These are phyloP conservation scores for Sebastolobus altivelis DNA, from an alignment of 2,797 vertebrate species.

Conservation along the genomic window DNA sequence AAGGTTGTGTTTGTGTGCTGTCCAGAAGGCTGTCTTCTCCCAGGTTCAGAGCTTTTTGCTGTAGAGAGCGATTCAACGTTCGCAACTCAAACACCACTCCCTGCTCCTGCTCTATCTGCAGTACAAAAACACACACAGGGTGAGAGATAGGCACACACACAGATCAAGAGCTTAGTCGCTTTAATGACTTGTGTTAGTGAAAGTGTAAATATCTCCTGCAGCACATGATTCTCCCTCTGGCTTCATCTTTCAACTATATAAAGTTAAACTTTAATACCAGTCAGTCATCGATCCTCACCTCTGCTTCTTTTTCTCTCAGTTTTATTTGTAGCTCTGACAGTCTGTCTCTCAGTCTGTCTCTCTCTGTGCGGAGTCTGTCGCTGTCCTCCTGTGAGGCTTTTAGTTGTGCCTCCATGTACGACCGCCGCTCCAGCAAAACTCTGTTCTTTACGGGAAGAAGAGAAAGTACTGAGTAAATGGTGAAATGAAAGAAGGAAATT, in stretches of 20 bases:
- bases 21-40: slow-evolving; percentile 82
- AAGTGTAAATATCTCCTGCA: slow-evolving; percentile 4
- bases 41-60: slow-evolving; percentile 79
- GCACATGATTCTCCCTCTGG: background rate
- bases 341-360: slow-evolving; percentile 76
- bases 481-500: background rate
- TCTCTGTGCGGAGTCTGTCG: slow-evolving; percentile 75
- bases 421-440: slow-evolving; percentile 79
- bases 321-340: slow-evolving; percentile 75
- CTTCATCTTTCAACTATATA: background rate
- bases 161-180: slow-evolving; percentile 9
- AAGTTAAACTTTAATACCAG: background rate
- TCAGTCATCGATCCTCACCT: slow-evolving; percentile 75
- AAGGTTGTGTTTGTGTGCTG: slow-evolving; percentile 68
- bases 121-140: slow-evolving; percentile 37
- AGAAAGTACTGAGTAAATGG: background rate
- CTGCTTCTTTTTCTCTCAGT: slow-evolving; percentile 81
- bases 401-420: slow-evolving; percentile 76
- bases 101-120: slow-evolving; percentile 87
- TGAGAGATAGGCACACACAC: slow-evolving; percentile 11
- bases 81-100: slow-evolving; percentile 86
- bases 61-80: slow-evolving; percentile 83
- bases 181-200: slow-evolving; percentile 52
- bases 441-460: slow-evolving; percentile 72
- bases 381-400: slow-evolving; percentile 78